Base-by-base conservation (phyloP, 2,888 invertebrate species). In the Rhogogaster chlorosoma region DNA sequence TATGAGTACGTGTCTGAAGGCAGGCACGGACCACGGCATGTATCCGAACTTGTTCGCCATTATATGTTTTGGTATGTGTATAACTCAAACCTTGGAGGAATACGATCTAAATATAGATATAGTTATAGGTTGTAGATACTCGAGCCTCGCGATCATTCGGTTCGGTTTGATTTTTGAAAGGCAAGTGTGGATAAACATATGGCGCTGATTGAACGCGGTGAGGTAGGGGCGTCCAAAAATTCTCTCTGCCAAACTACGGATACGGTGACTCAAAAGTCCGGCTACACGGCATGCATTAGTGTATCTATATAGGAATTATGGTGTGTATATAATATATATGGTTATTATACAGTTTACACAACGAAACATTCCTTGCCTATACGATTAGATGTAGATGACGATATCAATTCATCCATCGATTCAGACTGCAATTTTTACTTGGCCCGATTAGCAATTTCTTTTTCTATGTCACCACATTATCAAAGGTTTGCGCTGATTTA, bases 101-200 rank as follows among this genome's bases (percentile, higher is more conserved):
- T 80, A 32, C 38, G 22, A 80, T 80, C 80, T 80, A 80, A 80
- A 80, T 61, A 80, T 80, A 80, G 80, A 80, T 22, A 22, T 61
- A 36, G 61, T 61, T 38, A 61, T 80, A n/a, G 61, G 22, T 26
- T 77, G 38, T 29, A 32, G 15, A 45, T 77, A 77, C 29, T 77
- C n/a, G 32, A 38, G 53, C 18, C 45, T 26, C 53, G 77, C 15
- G 29, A 53, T 77, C 77, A 29, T 29, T 77, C 77, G 29, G 77
- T 77, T 53, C 32, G 53, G 18, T 32, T 49, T 49, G 49, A 53
- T 77, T 53, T 53, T 77, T 77, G 49, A 77, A 53, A 53, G 53
- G 77, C 53, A 53, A 49, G 32, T 53, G 77, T 53, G 29, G 53
- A 45, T 53, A 32, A 77, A 45, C 29, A 49, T 45, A 45, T 53